These are phyloP conservation scores for Oreochromis mossambicus DNA, from an alignment of 2,797 vertebrate species.

Conservation along the genomic window DNA sequence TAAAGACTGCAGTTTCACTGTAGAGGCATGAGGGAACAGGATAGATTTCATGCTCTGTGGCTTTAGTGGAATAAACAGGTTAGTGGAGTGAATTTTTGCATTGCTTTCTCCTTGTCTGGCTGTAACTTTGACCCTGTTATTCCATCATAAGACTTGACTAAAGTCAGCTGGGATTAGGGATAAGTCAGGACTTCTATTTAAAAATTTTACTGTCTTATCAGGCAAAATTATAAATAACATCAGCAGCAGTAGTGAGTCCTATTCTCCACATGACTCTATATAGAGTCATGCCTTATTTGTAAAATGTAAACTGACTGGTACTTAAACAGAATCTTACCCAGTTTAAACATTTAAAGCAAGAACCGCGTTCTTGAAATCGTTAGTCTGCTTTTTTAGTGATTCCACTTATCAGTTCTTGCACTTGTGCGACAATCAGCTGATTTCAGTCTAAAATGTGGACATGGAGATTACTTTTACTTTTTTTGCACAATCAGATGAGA, in stretches of 20 bases:
- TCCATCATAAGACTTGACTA: not conserved
- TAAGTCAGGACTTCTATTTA: not conserved
- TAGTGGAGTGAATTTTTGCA: constrained; percentile 19
- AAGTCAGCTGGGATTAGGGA: not conserved
- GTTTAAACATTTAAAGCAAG: not conserved
- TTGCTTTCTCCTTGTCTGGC: not conserved
- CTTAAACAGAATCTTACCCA: too few species aligned
- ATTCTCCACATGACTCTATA: not conserved
- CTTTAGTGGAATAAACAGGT: constrained; percentile 40
- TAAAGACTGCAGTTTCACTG: constrained; percentile 20
- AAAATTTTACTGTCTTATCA: not conserved
- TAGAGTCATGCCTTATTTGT: not conserved
- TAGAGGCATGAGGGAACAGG: constrained; percentile 15
- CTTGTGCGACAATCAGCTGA: not conserved
- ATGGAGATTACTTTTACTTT: not conserved
- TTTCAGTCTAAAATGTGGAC: not conserved
- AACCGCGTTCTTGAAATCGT: rapidly evolving
- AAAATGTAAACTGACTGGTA: not conserved
- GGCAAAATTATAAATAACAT: not conserved
- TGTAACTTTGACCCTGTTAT: constrained; percentile 21
- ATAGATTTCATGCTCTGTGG: constrained; percentile 44
- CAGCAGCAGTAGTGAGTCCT: not conserved
- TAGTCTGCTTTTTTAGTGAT: not conserved
- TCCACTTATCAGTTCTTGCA: not conserved
- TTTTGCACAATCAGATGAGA: not conserved